These are phyloP conservation scores for Gopherus evgoodei DNA, from an alignment of 2,113 vertebrate species.

Conservation along the genomic window DNA sequence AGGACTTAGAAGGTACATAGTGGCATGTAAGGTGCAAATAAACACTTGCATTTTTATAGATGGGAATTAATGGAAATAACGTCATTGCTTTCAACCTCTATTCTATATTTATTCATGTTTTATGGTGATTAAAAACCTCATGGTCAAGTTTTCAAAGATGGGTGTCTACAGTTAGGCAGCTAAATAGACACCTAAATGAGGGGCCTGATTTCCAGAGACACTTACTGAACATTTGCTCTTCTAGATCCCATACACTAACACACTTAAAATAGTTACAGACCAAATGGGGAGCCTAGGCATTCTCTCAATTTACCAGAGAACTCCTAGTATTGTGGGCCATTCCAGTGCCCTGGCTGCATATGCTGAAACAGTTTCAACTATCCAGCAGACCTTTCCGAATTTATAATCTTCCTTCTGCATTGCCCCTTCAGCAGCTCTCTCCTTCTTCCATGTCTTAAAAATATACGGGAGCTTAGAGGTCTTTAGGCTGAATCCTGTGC, in stretches of 20 bases:
- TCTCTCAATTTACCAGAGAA: neutral
- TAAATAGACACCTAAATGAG: neutral
- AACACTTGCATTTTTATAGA: neutral
- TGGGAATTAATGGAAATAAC: neutral
- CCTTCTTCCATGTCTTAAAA: neutral
- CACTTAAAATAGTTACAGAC: neutral
- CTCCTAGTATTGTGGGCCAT: neutral
- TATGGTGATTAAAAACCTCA: neutral
- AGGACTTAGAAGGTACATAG: neutral
- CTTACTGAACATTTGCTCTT: neutral
- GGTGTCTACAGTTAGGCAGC: neutral
- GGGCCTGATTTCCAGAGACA: neutral
- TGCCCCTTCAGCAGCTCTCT: neutral
- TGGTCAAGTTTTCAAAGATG: neutral
- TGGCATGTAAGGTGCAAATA: neutral
- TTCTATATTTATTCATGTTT: neutral
- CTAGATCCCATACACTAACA: neutral
- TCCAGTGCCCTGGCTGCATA: neutral
- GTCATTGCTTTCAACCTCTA: neutral
- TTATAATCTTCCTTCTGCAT: neutral
- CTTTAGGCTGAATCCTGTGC: neutral
- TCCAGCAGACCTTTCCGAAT: neutral
- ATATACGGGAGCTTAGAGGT: neutral
- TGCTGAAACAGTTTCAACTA: neutral
- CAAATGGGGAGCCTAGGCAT: neutral